Base-by-base conservation (phyloP, 2,797 vertebrate species). In the Phyllotis vaccarum region DNA sequence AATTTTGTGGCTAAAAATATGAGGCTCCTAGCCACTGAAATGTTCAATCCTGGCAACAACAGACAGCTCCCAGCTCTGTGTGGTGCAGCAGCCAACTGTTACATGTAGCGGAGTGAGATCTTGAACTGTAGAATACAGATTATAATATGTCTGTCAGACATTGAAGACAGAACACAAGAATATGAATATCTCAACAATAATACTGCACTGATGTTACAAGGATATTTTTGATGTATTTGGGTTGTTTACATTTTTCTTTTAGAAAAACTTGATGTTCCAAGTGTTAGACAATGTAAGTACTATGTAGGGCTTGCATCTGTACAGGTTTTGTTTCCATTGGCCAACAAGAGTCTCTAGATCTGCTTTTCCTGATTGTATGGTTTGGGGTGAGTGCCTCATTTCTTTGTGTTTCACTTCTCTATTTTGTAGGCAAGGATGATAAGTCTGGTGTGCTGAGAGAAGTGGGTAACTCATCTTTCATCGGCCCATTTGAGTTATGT, bases 1-100 rank as follows among this genome's bases (percentile, higher is more conserved):
- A 56, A 87, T 96, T 96, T 70, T 94, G 72, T 91, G 87, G 87
- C 76, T 93, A 82, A 83, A 89, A 96, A 72, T 66, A 64, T 24
- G 79, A 93, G 66, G n/a, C 62, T 76, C 31, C 6, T 11, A 80
- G 90, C 75, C 95, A 88, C 62, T 76, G 86, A 96, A 75, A 64
- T 43, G 76, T 89, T 70, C 64, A 29, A 82, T 89, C 86, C 49
- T 89, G 60, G 90, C 88, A 43, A 56, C 49, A 49, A 78, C n/a
- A 86, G 74, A 29, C 7, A 12, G 43, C 87, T 87, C 80, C 90
- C 22, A 46, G 43, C 66, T 34, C 90, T 64, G n/a, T 86, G 40
- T 29, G 46, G 19, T 31, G 5, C 3, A 1, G n/a, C 31, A 52
- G 86, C 58, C 64, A 72, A 17, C 40, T n/a, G 66, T 64, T 43